phyloP scores from a whole-genome alignment of 2,113 vertebrate species.

The Ceyx melanurus region DNA sequence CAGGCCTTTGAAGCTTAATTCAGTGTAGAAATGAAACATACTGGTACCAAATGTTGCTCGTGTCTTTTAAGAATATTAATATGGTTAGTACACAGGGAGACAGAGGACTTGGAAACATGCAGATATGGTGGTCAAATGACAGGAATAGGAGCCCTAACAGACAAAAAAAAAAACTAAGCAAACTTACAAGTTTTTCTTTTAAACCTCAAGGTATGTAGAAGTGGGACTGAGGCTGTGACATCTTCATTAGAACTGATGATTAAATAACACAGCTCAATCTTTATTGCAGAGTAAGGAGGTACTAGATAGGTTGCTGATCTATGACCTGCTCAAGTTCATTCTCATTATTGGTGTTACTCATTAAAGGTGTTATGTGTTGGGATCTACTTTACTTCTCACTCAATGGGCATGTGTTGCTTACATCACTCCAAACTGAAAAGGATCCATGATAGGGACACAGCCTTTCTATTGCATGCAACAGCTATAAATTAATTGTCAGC shows the following conservation, averaged over 20 bases:
- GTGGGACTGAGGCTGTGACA: background rate
- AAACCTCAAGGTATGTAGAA: background rate
- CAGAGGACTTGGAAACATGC: background rate
- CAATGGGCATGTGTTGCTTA: background rate
- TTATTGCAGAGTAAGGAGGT: background rate
- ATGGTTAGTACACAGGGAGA: background rate
- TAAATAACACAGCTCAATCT: background rate
- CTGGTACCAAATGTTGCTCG: background rate
- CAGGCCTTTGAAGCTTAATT: background rate
- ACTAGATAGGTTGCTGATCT: background rate
- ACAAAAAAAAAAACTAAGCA: background rate
- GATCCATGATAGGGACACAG: fast-evolving
- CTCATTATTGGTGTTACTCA: background rate
- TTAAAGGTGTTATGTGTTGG: fast-evolving
- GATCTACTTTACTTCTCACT: background rate
- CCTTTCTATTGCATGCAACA: background rate
- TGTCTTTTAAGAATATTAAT: background rate
- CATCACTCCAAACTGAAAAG: background rate
- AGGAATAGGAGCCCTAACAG: background rate
- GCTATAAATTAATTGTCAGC: background rate
- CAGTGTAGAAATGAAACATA: background rate
- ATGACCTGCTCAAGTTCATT: background rate
- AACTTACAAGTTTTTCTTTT: background rate
- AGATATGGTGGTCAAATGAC: background rate
- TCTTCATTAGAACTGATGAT: background rate